phyloP scores from a whole-genome alignment of 2,797 vertebrate genomes.

The Peromyscus aztecus region DNA sequence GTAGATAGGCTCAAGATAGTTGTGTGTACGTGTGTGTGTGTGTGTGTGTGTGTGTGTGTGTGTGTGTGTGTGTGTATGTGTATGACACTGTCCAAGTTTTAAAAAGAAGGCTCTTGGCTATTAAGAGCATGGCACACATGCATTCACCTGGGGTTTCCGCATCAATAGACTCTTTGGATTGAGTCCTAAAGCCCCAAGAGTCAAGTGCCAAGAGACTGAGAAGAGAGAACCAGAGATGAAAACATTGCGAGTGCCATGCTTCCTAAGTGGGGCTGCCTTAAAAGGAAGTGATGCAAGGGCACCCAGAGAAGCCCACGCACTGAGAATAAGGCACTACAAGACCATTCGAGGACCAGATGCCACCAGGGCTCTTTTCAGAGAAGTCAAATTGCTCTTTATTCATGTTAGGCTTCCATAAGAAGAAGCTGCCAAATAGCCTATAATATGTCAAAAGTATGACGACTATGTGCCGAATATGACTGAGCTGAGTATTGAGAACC shows the following conservation, averaged over 20 bases:
- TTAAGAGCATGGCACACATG: not conserved
- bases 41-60: too few species aligned
- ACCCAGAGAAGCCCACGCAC: too few species aligned
- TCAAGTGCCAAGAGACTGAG: not conserved
- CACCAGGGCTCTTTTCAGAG: not conserved
- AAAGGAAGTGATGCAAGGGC: not conserved
- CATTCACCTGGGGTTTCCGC: not conserved
- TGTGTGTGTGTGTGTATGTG: not conserved
- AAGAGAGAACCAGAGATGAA: not conserved
- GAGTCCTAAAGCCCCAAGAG: not conserved
- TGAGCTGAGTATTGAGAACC: not conserved
- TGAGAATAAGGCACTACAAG: not conserved
- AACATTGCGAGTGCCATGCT: not conserved
- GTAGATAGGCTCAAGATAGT: not conserved
- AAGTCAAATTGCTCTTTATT: not conserved
- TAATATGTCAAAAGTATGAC: not conserved
- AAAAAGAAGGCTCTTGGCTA: not conserved
- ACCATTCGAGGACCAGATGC: not conserved
- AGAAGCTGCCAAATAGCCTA: not conserved
- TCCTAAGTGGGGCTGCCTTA: not conserved
- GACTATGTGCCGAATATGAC: not conserved
- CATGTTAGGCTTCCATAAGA: not conserved
- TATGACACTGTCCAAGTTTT: not conserved
- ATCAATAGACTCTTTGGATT: not conserved
- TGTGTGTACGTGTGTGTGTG: too few species aligned